Evolutionary conservation across 2,797 vertebrate species (phyloP).

Genomic region (Hydrocynus forskahlii): DNA sequence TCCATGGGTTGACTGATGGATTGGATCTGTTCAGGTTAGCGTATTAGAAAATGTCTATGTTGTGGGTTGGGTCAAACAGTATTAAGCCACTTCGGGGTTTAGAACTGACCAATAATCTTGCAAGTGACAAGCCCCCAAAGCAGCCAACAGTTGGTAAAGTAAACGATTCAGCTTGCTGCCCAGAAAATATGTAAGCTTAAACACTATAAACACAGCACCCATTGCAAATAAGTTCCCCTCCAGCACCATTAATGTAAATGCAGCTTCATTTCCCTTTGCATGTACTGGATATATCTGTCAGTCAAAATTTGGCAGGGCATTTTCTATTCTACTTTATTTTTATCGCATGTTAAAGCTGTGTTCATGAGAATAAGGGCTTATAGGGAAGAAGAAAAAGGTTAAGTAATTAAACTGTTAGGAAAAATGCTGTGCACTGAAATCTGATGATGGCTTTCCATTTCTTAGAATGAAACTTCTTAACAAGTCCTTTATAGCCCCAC

Average conservation of each 20-base stretch:
- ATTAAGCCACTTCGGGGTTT: too few relatives aligned
- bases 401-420: not conserved
- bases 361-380: not conserved
- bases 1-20: too few relatives aligned
- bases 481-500: not conserved
- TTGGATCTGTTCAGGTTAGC: too few relatives aligned
- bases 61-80: too few relatives aligned
- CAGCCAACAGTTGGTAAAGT: too few relatives aligned
- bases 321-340: not conserved
- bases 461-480: slow-evolving; percentile 21
- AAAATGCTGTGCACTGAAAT: slow-evolving; percentile 16
- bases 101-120: too few relatives aligned
- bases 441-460: slow-evolving; percentile 17
- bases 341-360: not conserved
- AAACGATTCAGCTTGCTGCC: too few relatives aligned
- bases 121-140: too few relatives aligned
- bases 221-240: not conserved
- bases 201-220: not conserved
- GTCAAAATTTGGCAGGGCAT: not conserved
- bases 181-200: too few relatives aligned
- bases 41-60: too few relatives aligned
- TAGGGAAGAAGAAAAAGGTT: not conserved
- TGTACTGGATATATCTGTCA: not conserved
- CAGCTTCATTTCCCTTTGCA: not conserved
- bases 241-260: not conserved